phyloP scores from a whole-genome alignment of 2,888 invertebrate species.

The Drosophila eohydei region DNA sequence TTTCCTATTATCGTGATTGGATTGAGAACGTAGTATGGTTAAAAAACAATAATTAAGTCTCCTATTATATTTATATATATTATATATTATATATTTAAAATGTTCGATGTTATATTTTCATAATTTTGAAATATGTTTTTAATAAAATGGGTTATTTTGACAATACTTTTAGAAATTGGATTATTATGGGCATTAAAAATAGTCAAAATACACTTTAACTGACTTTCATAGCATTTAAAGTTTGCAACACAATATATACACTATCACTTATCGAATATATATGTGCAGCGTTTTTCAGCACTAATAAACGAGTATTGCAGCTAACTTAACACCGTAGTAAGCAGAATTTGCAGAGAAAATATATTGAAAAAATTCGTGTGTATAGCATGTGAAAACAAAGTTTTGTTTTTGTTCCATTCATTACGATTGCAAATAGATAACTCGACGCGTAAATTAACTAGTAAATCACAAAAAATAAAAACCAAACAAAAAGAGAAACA shows the following conservation, averaged over 20 bases:
- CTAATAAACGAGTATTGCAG: slow-evolving; percentile 44
- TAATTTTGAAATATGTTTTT: background rate
- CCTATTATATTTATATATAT: too few relatives aligned
- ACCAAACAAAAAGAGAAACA: slow-evolving; percentile 16
- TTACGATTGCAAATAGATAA: slow-evolving; percentile 39
- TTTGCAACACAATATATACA: background rate
- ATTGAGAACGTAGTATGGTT: slow-evolving; percentile 41
- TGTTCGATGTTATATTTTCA: background rate
- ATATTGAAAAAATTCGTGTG: slow-evolving; percentile 61
- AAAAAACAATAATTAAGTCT: background rate
- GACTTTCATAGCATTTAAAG: slow-evolving; percentile 1
- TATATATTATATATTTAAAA: too few relatives aligned
- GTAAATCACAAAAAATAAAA: slow-evolving; percentile 14
- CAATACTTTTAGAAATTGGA: background rate
- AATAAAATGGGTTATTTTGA: background rate
- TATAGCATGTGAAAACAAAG: slow-evolving; percentile 62
- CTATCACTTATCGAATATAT: slow-evolving; percentile 45
- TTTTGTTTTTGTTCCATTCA: slow-evolving; percentile 49
- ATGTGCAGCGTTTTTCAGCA: slow-evolving; percentile 28
- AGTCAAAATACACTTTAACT: background rate
- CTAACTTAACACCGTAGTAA: slow-evolving; percentile 58
- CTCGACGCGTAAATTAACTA: slow-evolving; percentile 10
- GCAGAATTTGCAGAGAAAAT: slow-evolving; percentile 63
- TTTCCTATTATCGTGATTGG: slow-evolving; percentile 37
- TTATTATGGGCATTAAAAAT: background rate